Conservation (phyloP, 1,140 invertebrate genomes). For the Goniozus legneri region DNA sequence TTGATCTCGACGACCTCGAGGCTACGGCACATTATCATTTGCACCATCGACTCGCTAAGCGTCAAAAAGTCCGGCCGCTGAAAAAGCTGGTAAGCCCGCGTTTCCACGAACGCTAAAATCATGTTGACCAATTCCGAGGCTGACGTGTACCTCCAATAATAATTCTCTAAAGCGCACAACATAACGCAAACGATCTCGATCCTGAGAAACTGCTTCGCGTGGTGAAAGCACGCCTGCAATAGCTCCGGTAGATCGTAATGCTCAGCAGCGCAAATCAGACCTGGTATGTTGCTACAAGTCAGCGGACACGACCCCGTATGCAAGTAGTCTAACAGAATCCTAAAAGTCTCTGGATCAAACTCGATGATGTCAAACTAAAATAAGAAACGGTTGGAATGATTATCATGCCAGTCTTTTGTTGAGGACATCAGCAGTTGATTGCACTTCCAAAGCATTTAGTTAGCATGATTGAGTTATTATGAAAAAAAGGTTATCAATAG, state of each 20-base stretch:
- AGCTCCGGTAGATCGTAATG: conserved; percentile 92
- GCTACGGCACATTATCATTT: conserved; percentile 88
- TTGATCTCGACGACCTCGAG: conserved; percentile 84
- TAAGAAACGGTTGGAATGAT: no score
- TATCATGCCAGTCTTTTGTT: no score
- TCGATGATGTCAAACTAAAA: conserved; percentile 89
- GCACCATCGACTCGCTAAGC: conserved; percentile 90
- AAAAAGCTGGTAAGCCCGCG: conserved; percentile 78
- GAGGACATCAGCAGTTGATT: no score
- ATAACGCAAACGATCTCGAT: conserved; percentile 91
- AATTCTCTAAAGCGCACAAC: conserved; percentile 89
- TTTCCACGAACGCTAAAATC: conserved; percentile 88
- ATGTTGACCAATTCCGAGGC: conserved; percentile 91
- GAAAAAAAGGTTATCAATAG: no score
- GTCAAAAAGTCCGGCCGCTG: conserved; percentile 78
- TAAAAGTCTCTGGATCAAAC: conserved; percentile 91
- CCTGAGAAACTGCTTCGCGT: conserved; percentile 88
- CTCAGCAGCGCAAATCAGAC: conserved; percentile 89
- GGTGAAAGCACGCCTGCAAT: conserved; percentile 91
- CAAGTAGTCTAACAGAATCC: conserved; percentile 84
- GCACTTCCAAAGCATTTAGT: no score
- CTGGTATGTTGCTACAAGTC: conserved; percentile 88
- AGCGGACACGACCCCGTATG: conserved; percentile 89
- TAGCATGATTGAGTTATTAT: no score
- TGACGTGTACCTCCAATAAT: conserved; percentile 93